Percentiles rank a stretch among this genome's conserved stretches.
Conservation (phyloP, 2,797 vertebrate genomes). For the Pseudochirops corinnae region DNA sequence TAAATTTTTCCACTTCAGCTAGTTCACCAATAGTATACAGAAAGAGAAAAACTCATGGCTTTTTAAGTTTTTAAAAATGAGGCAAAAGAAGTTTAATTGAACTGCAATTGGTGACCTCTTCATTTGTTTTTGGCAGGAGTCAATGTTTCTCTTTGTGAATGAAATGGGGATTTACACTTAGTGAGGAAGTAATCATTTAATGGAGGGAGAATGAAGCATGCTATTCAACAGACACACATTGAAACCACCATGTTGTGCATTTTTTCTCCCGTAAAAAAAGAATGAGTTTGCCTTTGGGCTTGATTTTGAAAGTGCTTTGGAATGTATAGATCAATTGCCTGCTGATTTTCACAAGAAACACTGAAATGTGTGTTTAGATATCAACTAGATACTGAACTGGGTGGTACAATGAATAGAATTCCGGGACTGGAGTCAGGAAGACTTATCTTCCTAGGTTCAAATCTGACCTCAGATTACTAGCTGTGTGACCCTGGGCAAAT, state of each 20-base stretch:
- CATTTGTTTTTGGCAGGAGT: slow-evolving; percentile 30
- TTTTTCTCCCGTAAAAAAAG: slow-evolving; percentile 43
- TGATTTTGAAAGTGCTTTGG: slow-evolving; percentile 44
- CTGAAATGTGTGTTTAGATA: slow-evolving; percentile 4
- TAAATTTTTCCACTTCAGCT: slow-evolving; percentile 63
- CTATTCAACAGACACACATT: slow-evolving; percentile 33
- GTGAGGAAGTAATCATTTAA: slow-evolving; percentile 3
- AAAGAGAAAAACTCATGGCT: slow-evolving; percentile 47
- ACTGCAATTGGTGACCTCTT: slow-evolving; percentile 9
- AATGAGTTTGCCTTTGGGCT: slow-evolving; percentile 24
- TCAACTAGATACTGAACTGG: not conserved
- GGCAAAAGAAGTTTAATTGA: slow-evolving; percentile 38
- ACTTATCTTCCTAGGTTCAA: not conserved
- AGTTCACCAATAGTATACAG: slow-evolving; percentile 68
- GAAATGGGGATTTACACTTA: not conserved
- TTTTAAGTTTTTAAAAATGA: slow-evolving; percentile 55
- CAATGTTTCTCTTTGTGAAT: not conserved
- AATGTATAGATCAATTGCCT: not conserved
- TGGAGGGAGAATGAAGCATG: not conserved
- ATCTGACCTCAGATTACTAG: not conserved
- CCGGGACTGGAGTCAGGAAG: not conserved
- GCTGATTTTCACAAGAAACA: not conserved
- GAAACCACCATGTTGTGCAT: slow-evolving; percentile 21
- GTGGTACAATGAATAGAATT: not conserved
- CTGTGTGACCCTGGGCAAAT: not conserved